Base-by-base conservation (phyloP, 2,888 invertebrate genomes). In the Plemyria rubiginata region DNA sequence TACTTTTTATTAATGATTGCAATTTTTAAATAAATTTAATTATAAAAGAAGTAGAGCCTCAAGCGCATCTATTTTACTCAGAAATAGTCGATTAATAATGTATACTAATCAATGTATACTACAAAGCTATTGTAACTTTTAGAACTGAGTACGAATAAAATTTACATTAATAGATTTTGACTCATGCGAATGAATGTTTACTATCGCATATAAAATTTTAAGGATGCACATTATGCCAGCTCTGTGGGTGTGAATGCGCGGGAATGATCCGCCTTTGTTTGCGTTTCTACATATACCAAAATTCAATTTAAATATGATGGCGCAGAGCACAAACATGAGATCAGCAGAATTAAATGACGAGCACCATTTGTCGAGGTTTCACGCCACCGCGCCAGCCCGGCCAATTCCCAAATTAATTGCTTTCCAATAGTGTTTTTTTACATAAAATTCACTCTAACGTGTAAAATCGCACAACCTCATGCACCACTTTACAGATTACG, bases 221-320 rank as follows among this genome's bases (percentile, higher is more conserved):
- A 81, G 82, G 78, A 80, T 77, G 77, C 81, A 76, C 75, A 80
- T 82, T 80, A 78, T 77, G 73, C 77, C 70, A 71, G 58, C 48
- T 59, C 76, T 75, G 74, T 74, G 65, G 72, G 72, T 77, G 73
- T 70, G 73, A 73, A 78, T 71, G 74, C 72, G 69, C 76, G 57
- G 78, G 83, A 81, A 80, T 85, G 85, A 82, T 84, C 84, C 78
- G 72, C 75, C 79, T 80, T 81, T 88, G 87, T 88, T 87, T 88
- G 84, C 81, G 70, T 79, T 77, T 76, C 79, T 79, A 83, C 84
- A 78, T 84, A 82, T 81, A 80, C 79, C 80, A 76, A 88, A 90
- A 88, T 91, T 90, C 86, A 91, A 91, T 91, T 92, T 89, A 88
- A 91, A 92, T 90, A 91, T 90, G 88, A 90, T 86, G 87, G 88